Evolutionary conservation across 2,113 vertebrate genomes (phyloP).

Genomic region (Macrotus californicus): DNA sequence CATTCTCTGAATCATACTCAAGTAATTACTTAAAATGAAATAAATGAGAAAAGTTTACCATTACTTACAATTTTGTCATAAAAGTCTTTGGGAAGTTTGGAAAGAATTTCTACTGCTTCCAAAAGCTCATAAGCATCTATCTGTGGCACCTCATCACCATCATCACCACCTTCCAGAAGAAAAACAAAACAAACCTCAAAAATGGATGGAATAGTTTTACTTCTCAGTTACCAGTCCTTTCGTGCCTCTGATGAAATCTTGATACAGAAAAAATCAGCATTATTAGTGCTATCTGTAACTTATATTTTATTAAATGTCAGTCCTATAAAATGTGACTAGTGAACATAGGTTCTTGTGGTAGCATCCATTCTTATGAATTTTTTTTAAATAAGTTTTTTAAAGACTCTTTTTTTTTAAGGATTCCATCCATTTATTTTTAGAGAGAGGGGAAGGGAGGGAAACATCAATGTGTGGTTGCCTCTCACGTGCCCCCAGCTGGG

Average conservation of each 20-base stretch:
- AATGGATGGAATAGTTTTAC: background rate
- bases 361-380: background rate
- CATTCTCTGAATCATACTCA: constrained; percentile 2
- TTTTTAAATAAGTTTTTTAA: background rate
- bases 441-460: too few species aligned
- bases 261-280: background rate
- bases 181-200: constrained; percentile 34
- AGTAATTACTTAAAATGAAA: constrained; percentile 28
- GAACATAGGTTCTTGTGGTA: background rate
- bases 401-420: too few species aligned
- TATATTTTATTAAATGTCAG: background rate
- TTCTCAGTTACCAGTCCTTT: background rate
- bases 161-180: constrained; percentile 81
- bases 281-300: background rate
- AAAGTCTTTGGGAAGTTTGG: constrained; percentile 98
- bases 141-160: constrained; percentile 81
- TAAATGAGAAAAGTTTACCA: background rate
- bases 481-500: too few species aligned
- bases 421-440: too few species aligned
- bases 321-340: background rate
- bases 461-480: too few species aligned
- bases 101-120: constrained; percentile 95
- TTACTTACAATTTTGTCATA: constrained; percentile 96
- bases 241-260: background rate
- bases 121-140: constrained; percentile 96